Base-by-base conservation (phyloP, 2,797 vertebrate species). In the Anguilla anguilla region DNA sequence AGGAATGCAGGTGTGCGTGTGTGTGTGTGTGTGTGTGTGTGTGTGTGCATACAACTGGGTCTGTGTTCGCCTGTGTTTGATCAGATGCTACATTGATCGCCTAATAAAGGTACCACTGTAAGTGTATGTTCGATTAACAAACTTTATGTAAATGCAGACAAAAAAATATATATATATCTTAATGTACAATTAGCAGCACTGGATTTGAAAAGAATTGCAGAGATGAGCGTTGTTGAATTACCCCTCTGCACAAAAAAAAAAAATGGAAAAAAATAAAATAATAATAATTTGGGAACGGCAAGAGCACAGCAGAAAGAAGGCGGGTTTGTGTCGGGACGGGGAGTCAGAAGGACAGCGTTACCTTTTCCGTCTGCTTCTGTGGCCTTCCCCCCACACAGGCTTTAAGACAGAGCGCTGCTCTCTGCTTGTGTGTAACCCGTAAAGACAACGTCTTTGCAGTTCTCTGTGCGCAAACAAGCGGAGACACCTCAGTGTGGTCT, bases 381-480 rank as follows among this genome's bases (percentile, higher is more conserved):
- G 96, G 51, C 6, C 95, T 95, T 96, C 96, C 94, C 94, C 2
- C 4, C 95, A 94, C 95, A 35, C 94, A 95, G 95, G 94, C 97
- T 96, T 97, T 98, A 98, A 97, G 97, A 97, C 95, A 97, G 96
- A 97, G 97, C 93, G 96, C 96, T 97, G 96, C 96, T 97, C 95
- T 98, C 96, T 94, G 97, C 97, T 98, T 97, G 97, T 94, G 93
- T 98, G 96, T 97, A 98, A 96, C 97, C 97, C 96, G 97, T 98
- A 97, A 98, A 97, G 96, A 97, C 97, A 97, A 98, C 94, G 95
- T 98, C 97, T 98, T 96, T 98, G 97, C 96, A 97, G 97, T 97
- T 97, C 97, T 98, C 97, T 99, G 97, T 96, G 95, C 97, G 96
- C 94, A 96, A 97, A 98, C 96, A 98, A 98, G 94, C 97, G 96